A percentile compares a stretch with the other conserved stretches of the same genome.
Conservation (phyloP, 1,140 invertebrate genomes). For the Drosophila asahinai region DNA sequence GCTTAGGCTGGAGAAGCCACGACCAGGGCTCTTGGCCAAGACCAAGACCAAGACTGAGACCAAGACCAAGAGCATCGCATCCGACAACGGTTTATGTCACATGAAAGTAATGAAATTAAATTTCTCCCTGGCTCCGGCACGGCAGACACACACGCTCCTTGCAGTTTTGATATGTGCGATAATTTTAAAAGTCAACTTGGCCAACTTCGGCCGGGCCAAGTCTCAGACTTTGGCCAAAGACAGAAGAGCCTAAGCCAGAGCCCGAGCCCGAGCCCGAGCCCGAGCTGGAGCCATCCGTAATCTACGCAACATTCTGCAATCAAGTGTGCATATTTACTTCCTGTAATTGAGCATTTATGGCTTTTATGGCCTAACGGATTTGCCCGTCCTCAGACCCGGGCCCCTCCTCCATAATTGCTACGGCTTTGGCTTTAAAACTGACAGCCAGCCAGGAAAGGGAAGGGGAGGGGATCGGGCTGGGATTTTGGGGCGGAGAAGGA, state of each 20-base stretch:
- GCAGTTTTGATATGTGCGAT: slow-evolving; percentile 63
- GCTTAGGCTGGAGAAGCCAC: slow-evolving; percentile 34
- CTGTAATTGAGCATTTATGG: slow-evolving; percentile 83
- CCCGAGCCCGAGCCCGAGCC: background rate
- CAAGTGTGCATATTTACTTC: slow-evolving; percentile 83
- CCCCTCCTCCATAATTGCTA: slow-evolving; percentile 68
- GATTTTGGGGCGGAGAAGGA: slow-evolving; percentile 1
- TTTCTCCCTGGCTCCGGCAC: slow-evolving; percentile 55
- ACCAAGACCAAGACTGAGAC: slow-evolving; percentile 38
- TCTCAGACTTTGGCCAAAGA: slow-evolving; percentile 23
- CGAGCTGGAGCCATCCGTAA: slow-evolving; percentile 25
- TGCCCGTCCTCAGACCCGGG: slow-evolving; percentile 18
- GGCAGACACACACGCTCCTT: slow-evolving; percentile 30
- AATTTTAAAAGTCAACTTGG: slow-evolving; percentile 78
- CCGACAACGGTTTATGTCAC: slow-evolving; percentile 79
- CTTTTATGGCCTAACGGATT: slow-evolving; percentile 83
- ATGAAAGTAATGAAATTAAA: slow-evolving; percentile 83
- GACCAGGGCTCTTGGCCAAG: slow-evolving; percentile 34
- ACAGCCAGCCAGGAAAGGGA: background rate
- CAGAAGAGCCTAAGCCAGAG: slow-evolving; percentile 11
- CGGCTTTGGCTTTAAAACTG: slow-evolving; percentile 69
- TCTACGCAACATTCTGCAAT: slow-evolving; percentile 82
- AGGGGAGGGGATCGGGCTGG: background rate
- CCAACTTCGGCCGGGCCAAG: slow-evolving; percentile 43
- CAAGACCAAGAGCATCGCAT: slow-evolving; percentile 36